These are phyloP conservation scores for Phalacrocorax aristotelis DNA, from an alignment of 2,113 vertebrate genomes.

Conservation along the genomic window DNA sequence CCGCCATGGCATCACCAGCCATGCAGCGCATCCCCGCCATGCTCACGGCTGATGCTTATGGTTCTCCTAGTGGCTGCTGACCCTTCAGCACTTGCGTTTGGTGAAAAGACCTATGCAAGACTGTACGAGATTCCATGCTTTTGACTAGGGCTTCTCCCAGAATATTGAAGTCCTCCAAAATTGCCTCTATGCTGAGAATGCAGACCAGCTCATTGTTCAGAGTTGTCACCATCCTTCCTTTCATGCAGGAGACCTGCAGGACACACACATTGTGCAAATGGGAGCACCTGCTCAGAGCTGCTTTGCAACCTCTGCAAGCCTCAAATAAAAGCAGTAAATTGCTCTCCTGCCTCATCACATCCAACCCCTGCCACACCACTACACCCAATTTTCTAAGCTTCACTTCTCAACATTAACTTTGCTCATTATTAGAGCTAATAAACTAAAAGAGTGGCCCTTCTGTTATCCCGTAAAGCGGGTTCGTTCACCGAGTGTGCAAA, in stretches of 20 bases:
- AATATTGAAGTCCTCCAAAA: slow-evolving; percentile 88
- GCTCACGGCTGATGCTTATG: too few relatives aligned
- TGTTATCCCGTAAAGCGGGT: too few relatives aligned
- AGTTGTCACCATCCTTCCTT: slow-evolving; percentile 77
- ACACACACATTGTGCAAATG: not conserved
- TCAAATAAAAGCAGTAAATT: not conserved
- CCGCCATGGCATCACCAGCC: too few relatives aligned
- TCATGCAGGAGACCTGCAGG: slow-evolving; percentile 81
- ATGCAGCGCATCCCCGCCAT: too few relatives aligned
- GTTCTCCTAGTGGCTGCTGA: too few relatives aligned
- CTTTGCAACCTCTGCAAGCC: not conserved
- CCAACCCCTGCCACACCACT: not conserved
- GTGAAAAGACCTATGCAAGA: too few relatives aligned
- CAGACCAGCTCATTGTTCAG: slow-evolving; percentile 66
- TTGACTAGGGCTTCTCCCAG: slow-evolving; percentile 89
- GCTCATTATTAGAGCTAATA: not conserved
- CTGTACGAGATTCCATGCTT: slow-evolving; percentile 82
- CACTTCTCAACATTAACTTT: not conserved
- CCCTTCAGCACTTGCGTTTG: too few relatives aligned
- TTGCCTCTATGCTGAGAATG: slow-evolving; percentile 88
- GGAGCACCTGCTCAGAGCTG: not conserved
- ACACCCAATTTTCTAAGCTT: not conserved
- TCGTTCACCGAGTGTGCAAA: too few relatives aligned
- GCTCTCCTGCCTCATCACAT: not conserved
- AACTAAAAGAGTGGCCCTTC: not conserved